Evolutionary conservation across 2,797 vertebrate species (phyloP).

Genomic region (Limosa lapponica): DNA sequence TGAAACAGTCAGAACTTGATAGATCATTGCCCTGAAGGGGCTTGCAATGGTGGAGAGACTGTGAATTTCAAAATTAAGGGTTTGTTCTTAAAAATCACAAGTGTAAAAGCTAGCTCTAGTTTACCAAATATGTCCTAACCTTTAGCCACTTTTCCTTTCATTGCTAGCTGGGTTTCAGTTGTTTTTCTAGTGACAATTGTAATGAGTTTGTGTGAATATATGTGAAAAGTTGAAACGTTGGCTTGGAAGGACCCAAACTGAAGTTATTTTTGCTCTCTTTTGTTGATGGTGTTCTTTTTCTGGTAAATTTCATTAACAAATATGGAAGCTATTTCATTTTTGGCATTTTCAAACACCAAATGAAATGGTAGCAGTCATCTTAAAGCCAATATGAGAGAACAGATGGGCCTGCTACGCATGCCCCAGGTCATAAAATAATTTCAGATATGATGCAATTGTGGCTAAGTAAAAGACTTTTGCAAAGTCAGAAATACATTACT

Average conservation of each 20-base stretch:
- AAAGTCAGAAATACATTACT: constrained; percentile 76
- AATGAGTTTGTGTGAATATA: neutral
- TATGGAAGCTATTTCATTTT: constrained; percentile 62
- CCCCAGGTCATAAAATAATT: constrained; percentile 78
- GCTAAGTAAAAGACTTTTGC: constrained; percentile 71
- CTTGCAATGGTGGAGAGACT: constrained; percentile 78
- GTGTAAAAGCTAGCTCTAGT: constrained; percentile 51
- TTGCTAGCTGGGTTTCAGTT: neutral
- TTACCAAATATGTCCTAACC: constrained; percentile 56
- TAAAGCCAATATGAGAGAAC: constrained; percentile 73
- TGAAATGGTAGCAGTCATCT: constrained; percentile 68
- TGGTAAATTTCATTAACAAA: constrained; percentile 63
- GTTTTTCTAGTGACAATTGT: neutral
- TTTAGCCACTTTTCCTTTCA: constrained; percentile 33
- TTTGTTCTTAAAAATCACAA: constrained; percentile 82
- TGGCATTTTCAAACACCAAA: constrained; percentile 66
- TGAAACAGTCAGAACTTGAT: constrained; percentile 95
- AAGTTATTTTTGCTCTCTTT: constrained; percentile 34
- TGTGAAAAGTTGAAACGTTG: constrained; percentile 46
- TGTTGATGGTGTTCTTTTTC: neutral
- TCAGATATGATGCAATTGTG: constrained; percentile 75
- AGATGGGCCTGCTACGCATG: constrained; percentile 71
- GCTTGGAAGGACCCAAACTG: neutral
- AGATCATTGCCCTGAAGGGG: constrained; percentile 94
- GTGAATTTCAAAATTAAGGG: constrained; percentile 86